phyloP scores from a whole-genome alignment of 2,888 invertebrate genomes.

The Pantelozetes paolii region DNA sequence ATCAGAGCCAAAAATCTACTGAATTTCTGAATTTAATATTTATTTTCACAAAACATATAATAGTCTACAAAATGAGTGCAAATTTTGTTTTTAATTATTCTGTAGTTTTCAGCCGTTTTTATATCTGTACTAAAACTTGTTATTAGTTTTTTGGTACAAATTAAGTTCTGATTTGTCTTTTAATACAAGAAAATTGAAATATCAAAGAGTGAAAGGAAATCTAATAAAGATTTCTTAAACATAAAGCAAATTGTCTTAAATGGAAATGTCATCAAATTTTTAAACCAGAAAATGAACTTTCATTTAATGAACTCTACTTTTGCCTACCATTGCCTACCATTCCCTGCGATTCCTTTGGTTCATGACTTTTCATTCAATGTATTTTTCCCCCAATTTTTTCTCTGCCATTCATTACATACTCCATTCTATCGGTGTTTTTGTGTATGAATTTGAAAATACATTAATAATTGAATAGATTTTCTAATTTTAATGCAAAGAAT shows the following conservation, averaged over 20 bases:
- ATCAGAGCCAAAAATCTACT: slow-evolving; percentile 9
- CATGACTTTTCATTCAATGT: too few species aligned
- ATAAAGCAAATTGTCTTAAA: neutral
- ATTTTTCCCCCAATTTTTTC: too few species aligned
- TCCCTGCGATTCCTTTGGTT: too few species aligned
- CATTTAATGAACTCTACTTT: neutral
- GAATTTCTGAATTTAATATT: neutral
- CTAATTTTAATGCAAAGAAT: neutral
- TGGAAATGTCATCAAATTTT: slow-evolving; percentile 9
- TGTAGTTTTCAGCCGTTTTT: neutral
- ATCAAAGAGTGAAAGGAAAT: neutral
- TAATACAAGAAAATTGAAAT: neutral
- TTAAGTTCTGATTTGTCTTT: neutral
- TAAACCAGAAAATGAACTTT: slow-evolving; percentile 18
- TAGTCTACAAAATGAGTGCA: neutral
- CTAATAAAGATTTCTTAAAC: neutral
- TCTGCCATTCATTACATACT: too few species aligned
- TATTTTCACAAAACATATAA: neutral
- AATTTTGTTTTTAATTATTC: slow-evolving; percentile 6
- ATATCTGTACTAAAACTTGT: slow-evolving; percentile 6
- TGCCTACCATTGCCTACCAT: neutral
- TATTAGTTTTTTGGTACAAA: too few species aligned
- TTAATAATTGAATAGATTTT: slow-evolving; percentile 9
- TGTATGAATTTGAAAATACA: slow-evolving; percentile 4
- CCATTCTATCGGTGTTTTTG: neutral